Base-by-base conservation (phyloP, 2,113 vertebrate genomes). In the Nycticebus coucang region DNA sequence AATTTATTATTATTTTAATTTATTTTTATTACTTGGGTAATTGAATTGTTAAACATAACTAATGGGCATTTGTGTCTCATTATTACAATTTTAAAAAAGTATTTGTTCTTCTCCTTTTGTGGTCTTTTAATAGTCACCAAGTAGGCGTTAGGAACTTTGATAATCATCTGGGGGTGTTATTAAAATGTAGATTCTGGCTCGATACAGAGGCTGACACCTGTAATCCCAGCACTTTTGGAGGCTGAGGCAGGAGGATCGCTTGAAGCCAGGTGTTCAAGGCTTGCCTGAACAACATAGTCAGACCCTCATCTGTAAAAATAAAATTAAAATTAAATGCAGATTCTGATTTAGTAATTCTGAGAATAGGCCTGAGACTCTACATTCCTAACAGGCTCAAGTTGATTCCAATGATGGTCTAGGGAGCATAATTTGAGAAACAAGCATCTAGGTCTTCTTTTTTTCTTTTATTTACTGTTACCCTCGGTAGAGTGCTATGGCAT, bases 1-100 rank as follows among this genome's bases (percentile, higher is more conserved):
- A 85, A 92, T 87, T 62, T 5, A 66, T 91, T 96, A 87, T 87
- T 87, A 87, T 87, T 93, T 93, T 81, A 68, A 68, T 84, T 95
- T 93, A 30, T 4, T 71, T 84, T 77, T 86, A 75, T 80, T 95
- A 83, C 17, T 72, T 85, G n/a, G 59, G 5, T 85, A 37, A 96
- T 77, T 94, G 35, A 85, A 45, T 15, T 71, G 89, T 91, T 13
- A 81, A 88, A 95, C 85, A 71, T 85, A 69, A 53, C 21, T 94
- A 93, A 88, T 53, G 4, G 55, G 15, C 45, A 75, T 88, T 95
- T 91, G 5, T 72, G 35, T 81, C 60, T 93, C 30, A 71, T 74
- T 95, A 89, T 81, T 95, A 89, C 8, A 84, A 80, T 62, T 60
- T 57, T 89, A 10, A 45, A n/a, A 64, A 92, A 21, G 71, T 22